A percentile compares a stretch with the other conserved stretches of the same genome.
Conservation (phyloP, 2,113 vertebrate genomes). For the Ariopsis seemanni region DNA sequence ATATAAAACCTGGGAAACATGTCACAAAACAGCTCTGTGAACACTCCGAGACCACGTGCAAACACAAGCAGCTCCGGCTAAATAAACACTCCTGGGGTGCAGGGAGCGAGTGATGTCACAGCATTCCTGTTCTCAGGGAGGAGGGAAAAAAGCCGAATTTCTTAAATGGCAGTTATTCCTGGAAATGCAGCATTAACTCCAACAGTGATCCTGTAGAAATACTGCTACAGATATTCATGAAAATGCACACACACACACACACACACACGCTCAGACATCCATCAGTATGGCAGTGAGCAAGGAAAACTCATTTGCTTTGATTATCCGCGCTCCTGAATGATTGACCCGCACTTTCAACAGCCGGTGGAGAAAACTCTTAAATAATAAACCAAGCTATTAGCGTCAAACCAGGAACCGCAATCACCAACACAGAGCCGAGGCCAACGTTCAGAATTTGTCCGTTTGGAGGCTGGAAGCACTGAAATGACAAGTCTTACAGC, state of each 20-base stretch:
- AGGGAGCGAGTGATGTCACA: slow-evolving; percentile 48
- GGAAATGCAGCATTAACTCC: background rate
- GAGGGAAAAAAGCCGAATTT: background rate
- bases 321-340: slow-evolving; percentile 39
- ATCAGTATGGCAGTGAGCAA: background rate
- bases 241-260: background rate
- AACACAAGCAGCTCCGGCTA: slow-evolving; percentile 42
- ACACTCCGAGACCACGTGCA: slow-evolving; percentile 12
- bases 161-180: slow-evolving; percentile 4
- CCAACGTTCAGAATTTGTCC: background rate
- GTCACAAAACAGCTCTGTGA: slow-evolving; percentile 15
- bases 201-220: background rate
- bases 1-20: background rate
- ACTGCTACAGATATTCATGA: background rate
- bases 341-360: slow-evolving; percentile 44
- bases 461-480: background rate
- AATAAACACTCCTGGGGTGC: slow-evolving; percentile 45
- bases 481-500: background rate
- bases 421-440: background rate
- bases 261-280: slow-evolving; percentile 8
- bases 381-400: slow-evolving; percentile 48
- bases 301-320: slow-evolving; percentile 32
- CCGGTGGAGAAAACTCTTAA: slow-evolving; percentile 44
- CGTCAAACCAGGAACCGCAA: background rate
- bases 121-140: slow-evolving; percentile 47